Base-by-base conservation (phyloP, 2,888 invertebrate genomes). In the Brachypalpus laphriformis region DNA sequence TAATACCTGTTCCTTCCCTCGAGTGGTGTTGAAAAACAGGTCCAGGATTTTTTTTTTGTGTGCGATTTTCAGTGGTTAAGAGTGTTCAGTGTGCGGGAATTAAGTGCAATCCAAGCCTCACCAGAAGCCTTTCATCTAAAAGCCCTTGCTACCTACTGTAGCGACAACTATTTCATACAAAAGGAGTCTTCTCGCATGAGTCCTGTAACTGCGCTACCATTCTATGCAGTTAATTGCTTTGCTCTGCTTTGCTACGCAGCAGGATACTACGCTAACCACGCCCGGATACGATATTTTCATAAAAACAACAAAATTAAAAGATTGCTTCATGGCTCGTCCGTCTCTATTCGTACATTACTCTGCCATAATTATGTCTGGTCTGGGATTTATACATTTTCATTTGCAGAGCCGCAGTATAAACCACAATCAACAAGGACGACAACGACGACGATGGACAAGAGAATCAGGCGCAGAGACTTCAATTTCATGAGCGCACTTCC, bases 241-340 rank as follows among this genome's bases (percentile, higher is more conserved):
- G 51, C 51, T 59, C 51, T 65, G 76, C 51, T 22, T 71, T 66
- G 57, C 18, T 77, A 59, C 65, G 66, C 65, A 59, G 47, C 49
- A 49, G 72, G 78, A 74, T 54, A 49, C 22, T n/a, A 40, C 9
- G 37, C 34, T 22, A 34, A 51, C 71, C 47, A 22, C 57, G 71
- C 51, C 59, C 34, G 77, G 45, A 51, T 34, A 61, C 45, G 42
- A 70, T 70, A 65, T 78, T 82, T 82, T 78, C 74, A 83, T 83
- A 78, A 83, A 83, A 83, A 78, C 78, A 78, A 74, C 78, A 56
- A 78, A 74, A 74, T 74, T 68, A 75, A 78, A 82, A 72, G 68
- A 78, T 72, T 78, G 61, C 56, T 25, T 25, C n/a, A 16, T 22
- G 25, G 34, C 3, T 14, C 25, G 20, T 28, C 20, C 56, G 54